phyloP scores from a whole-genome alignment of 2,888 invertebrate species.

The Melitaea athalia region DNA sequence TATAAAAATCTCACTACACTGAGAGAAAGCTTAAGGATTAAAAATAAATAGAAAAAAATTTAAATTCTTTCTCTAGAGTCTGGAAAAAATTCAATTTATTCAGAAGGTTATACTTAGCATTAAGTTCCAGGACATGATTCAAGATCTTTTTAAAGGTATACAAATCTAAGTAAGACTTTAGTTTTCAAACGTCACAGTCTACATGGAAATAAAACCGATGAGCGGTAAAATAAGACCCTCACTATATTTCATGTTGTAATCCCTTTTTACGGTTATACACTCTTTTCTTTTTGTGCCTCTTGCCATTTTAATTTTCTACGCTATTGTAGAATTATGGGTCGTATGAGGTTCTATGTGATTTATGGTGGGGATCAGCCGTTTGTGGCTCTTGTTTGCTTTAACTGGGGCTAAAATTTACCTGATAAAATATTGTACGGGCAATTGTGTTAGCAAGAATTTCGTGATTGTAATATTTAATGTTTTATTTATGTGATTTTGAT shows the following conservation, averaged over 20 bases:
- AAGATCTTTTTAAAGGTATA: constrained; percentile 7
- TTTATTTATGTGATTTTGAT: background rate
- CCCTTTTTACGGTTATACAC: constrained; percentile 47
- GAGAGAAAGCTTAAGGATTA: too few relatives aligned
- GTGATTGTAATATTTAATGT: background rate
- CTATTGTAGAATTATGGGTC: constrained; percentile 27
- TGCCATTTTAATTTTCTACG: constrained; percentile 50
- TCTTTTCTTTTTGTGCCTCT: constrained; percentile 42
- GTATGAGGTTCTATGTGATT: constrained; percentile 22
- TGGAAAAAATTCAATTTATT: too few relatives aligned
- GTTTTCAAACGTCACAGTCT: constrained; percentile 36
- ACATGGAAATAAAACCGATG: constrained; percentile 47
- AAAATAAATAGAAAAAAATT: too few relatives aligned
- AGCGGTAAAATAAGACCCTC: constrained; percentile 29
- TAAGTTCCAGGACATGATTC: too few relatives aligned
- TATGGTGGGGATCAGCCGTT: constrained; percentile 22
- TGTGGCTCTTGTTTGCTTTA: constrained; percentile 30
- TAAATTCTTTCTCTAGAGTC: too few relatives aligned
- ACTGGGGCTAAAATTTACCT: constrained; percentile 30
- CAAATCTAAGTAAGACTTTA: constrained; percentile 14
- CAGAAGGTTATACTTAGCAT: too few relatives aligned
- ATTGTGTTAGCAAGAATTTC: background rate
- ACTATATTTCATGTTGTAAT: constrained; percentile 46
- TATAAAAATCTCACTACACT: too few relatives aligned
- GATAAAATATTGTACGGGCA: constrained; percentile 18